These are phyloP conservation scores for Gallinago solitaria DNA, from an alignment of 2,797 vertebrate species.

Conservation along the genomic window DNA sequence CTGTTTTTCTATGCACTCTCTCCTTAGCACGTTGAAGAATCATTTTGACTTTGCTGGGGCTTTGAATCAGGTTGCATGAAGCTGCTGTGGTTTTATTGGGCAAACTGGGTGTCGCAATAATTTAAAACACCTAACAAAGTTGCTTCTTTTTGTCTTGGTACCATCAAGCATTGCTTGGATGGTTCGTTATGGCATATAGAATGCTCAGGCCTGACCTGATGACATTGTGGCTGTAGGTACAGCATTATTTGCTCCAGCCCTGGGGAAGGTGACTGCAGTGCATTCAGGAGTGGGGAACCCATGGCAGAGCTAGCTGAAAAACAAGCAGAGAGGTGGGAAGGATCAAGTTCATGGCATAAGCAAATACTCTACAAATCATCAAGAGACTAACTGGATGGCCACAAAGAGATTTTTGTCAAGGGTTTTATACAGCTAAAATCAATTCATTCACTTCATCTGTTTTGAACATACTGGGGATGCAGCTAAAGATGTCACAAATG, in stretches of 20 bases:
- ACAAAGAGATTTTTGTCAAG: slow-evolving; percentile 76
- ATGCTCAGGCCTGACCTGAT: neutral
- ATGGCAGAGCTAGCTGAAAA: slow-evolving; percentile 36
- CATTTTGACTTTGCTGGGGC: neutral
- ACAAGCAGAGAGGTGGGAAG: slow-evolving; percentile 34
- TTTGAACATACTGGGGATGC: slow-evolving; percentile 69
- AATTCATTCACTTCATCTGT: slow-evolving; percentile 80
- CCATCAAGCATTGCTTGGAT: neutral
- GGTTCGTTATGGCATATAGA: neutral
- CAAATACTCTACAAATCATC: slow-evolving; percentile 73
- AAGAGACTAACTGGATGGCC: slow-evolving; percentile 74
- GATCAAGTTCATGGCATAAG: slow-evolving; percentile 68
- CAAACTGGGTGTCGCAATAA: neutral
- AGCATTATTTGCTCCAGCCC: neutral
- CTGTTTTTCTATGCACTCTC: neutral
- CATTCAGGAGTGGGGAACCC: neutral
- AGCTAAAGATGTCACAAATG: slow-evolving; percentile 86
- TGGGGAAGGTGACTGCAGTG: neutral
- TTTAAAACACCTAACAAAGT: neutral
- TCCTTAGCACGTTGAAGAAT: neutral
- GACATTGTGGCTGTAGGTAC: neutral
- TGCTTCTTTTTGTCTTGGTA: neutral
- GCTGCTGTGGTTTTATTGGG: neutral
- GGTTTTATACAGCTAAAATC: slow-evolving; percentile 82
- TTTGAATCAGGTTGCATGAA: neutral